Evolutionary conservation across 1,140 invertebrate genomes (phyloP).

Genomic region (Apis laboriosa): DNA sequence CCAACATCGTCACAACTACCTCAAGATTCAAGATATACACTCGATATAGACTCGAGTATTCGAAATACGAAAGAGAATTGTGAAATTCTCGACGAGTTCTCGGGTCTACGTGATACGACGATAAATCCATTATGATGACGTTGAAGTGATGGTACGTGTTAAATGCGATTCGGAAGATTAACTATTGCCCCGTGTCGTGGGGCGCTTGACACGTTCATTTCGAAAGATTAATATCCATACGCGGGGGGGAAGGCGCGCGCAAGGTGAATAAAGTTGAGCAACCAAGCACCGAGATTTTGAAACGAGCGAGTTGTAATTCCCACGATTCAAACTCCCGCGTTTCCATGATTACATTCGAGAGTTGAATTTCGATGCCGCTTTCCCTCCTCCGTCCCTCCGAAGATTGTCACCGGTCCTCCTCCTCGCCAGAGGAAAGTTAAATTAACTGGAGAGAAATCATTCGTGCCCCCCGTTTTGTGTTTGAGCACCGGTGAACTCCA

Average conservation of each 20-base stretch:
- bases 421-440: background rate
- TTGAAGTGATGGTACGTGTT: background rate
- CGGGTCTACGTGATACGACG: background rate
- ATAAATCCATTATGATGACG: background rate
- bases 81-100: background rate
- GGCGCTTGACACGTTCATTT: background rate
- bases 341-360: slow-evolving; percentile 28
- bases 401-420: background rate
- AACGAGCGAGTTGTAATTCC: slow-evolving; percentile 3
- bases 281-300: background rate
- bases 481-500: background rate
- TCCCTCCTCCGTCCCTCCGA: background rate
- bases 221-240: slow-evolving; percentile 11
- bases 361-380: slow-evolving; percentile 22
- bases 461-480: background rate
- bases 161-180: slow-evolving; percentile 3
- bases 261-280: slow-evolving; percentile 31
- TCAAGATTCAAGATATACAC: background rate
- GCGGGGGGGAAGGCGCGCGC: background rate
- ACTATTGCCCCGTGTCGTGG: background rate
- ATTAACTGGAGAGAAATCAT: background rate
- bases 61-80: slow-evolving; percentile 2
- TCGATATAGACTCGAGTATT: background rate
- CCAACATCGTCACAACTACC: slow-evolving; percentile 9
- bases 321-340: background rate